Conservation (phyloP, 2,113 vertebrate species). For the Eublepharis macularius region DNA sequence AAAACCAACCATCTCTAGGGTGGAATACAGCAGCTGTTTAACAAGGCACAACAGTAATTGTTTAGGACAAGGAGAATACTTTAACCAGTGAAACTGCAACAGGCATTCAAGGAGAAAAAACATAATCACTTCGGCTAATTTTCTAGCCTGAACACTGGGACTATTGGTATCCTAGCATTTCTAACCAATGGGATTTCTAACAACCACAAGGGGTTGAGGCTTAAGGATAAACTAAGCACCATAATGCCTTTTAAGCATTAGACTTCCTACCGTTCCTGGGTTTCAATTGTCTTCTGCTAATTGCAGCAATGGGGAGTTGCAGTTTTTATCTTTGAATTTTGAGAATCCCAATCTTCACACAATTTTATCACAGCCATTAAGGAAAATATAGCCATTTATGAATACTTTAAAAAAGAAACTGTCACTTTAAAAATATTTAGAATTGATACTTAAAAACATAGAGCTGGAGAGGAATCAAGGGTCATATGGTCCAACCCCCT, state of each 20-base stretch:
- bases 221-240: neutral
- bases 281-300: neutral
- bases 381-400: neutral
- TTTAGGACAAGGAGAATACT: neutral
- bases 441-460: too few relatives aligned
- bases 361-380: neutral
- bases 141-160: neutral
- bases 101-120: neutral
- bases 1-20: neutral
- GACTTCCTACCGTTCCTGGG: neutral
- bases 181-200: neutral
- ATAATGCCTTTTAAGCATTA: neutral
- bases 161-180: neutral
- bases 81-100: neutral
- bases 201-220: neutral
- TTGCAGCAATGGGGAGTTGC: neutral
- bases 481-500: too few relatives aligned
- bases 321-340: neutral
- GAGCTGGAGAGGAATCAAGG: too few relatives aligned
- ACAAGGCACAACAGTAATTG: neutral
- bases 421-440: too few relatives aligned
- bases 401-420: neutral
- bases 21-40: constrained; percentile 25
- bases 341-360: neutral
- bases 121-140: neutral